Evolutionary conservation across 2,888 invertebrate species (phyloP).

Genomic region (Bimastos eiseni): DNA sequence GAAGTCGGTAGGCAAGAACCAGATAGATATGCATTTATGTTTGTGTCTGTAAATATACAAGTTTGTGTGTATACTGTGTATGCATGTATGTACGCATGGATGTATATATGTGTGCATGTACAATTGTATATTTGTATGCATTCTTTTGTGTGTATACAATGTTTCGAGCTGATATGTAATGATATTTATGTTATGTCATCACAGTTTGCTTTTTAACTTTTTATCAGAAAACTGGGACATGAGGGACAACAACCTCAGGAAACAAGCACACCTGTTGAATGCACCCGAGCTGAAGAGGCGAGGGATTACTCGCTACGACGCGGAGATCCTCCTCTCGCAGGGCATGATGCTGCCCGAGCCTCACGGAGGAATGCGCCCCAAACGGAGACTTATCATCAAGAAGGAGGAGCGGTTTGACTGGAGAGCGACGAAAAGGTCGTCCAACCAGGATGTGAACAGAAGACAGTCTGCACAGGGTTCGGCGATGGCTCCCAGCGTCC

Average conservation of each 20-base stretch:
- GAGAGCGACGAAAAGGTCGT: background rate
- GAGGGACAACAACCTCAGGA: constrained; percentile 56
- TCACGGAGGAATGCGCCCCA: constrained; percentile 28
- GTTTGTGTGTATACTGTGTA: too few species aligned
- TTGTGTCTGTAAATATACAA: background rate
- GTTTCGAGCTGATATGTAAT: background rate
- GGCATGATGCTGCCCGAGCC: constrained; percentile 55
- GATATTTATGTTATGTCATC: background rate
- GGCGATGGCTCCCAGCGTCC: background rate
- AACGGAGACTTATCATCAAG: background rate
- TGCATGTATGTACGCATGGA: too few species aligned
- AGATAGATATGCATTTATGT: background rate
- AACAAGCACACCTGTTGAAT: constrained; percentile 55
- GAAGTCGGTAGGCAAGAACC: too few species aligned
- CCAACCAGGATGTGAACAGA: background rate
- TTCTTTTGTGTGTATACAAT: background rate
- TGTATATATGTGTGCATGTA: too few species aligned
- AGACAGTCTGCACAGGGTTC: background rate
- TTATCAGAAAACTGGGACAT: constrained; percentile 36
- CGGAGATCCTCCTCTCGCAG: constrained; percentile 58
- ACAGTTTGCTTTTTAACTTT: too few species aligned
- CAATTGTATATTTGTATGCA: too few species aligned
- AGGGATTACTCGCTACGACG: constrained; percentile 57
- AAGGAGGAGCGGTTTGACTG: background rate
- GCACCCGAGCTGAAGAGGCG: constrained; percentile 55